Percentiles rank a stretch among this genome's conserved stretches.
Conservation (phyloP, 2,888 invertebrate genomes). For the Nomada goodeniana region DNA sequence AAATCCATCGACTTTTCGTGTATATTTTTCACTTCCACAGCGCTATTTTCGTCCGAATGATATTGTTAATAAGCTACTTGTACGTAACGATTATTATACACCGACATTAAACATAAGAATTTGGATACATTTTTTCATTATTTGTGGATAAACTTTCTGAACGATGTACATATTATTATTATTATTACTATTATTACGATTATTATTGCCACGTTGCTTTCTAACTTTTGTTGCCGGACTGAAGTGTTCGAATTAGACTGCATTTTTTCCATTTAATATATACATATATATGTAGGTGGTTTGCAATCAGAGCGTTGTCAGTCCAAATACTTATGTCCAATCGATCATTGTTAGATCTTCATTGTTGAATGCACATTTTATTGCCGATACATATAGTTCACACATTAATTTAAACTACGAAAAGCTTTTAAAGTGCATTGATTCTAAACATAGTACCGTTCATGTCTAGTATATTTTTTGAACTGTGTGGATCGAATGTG, state of each 20-base stretch:
- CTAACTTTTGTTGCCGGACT: constrained; percentile 69
- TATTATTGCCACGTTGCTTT: constrained; percentile 10
- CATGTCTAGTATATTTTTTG: constrained; percentile 12
- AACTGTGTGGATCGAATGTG: constrained; percentile 49
- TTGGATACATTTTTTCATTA: constrained; percentile 57
- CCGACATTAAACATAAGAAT: constrained; percentile 49
- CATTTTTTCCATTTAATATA: constrained; percentile 26
- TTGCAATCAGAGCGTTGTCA: constrained; percentile 50
- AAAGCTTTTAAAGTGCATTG: not conserved
- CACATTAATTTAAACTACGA: constrained; percentile 9
- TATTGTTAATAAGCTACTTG: constrained; percentile 45
- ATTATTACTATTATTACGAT: constrained; percentile 40
- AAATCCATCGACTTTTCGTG: constrained; percentile 36
- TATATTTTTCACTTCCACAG: constrained; percentile 46
- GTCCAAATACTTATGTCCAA: constrained; percentile 49
- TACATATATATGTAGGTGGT: constrained; percentile 36
- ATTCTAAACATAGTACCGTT: not conserved
- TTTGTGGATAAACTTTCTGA: constrained; percentile 53
- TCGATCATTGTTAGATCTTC: constrained; percentile 47
- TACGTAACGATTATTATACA: constrained; percentile 44
- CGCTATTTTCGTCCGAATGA: constrained; percentile 35
- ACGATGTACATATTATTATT: constrained; percentile 73
- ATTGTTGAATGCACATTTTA: constrained; percentile 44
- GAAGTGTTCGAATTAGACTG: constrained; percentile 67
- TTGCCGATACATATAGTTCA: constrained; percentile 45